Base-by-base conservation (phyloP, 2,888 invertebrate genomes). In the Miltochrista miniata region DNA sequence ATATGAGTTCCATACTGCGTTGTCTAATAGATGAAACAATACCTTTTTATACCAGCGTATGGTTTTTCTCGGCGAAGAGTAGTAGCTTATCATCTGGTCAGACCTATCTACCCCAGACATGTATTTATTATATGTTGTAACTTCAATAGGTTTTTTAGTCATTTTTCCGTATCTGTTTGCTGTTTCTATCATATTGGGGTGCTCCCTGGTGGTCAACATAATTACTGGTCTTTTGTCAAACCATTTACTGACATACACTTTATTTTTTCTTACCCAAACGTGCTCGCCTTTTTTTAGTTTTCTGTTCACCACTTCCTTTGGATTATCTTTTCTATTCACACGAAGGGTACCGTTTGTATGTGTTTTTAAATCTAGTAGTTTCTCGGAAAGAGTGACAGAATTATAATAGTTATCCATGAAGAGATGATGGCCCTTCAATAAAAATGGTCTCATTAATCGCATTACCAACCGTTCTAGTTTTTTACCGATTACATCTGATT, bases 31-130 rank as follows among this genome's bases (percentile, higher is more conserved):
- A 46, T 46, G 46, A 9, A 46, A 39, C 0, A 46, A 5, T 0
- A 46, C 46, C 10, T 33, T 46, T 10, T 46, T 56, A 36, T 57
- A 57, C 51, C 56, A 56, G 2, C 53, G n/a, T 8, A 57, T n/a
- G 3, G 45, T 46, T 30, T 53, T 56, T 15, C 39, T 38, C 2
- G 49, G 45, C n/a, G 48, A 13, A 0, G 40, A 40, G 39, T 40
- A 40, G 10, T 40, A 40, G n/a, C 1, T n/a, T n/a, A 41, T 11
- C 41, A 41, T 41, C 7, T 41, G 41, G 14, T 41, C 41, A 13
- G 31, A 41, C 4, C 31, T 9, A 4, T 41, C 41, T 4, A 41
- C n/a, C 0, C 41, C 31, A 1, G 41, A 41, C 41, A 41, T 41
- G 7, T 41, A 11, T 10, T 31, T 41, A 31, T 41, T 41, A 31